phyloP scores from a whole-genome alignment of 2,113 vertebrate genomes.

The Piprites chloris region DNA sequence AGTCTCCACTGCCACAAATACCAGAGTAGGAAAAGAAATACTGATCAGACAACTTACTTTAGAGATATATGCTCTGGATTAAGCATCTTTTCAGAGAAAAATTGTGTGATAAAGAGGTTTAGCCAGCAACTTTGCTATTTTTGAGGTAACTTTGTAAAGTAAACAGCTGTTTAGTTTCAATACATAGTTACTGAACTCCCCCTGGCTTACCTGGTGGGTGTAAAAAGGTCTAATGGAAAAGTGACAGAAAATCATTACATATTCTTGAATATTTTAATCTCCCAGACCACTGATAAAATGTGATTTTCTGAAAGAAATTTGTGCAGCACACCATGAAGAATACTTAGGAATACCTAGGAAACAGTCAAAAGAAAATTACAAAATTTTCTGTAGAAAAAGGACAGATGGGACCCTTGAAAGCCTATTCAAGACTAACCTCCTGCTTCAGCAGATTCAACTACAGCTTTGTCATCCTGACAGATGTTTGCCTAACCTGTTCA shows the following conservation, averaged over 20 bases:
- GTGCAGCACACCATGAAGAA: neutral
- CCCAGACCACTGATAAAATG: neutral
- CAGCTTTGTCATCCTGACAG: neutral
- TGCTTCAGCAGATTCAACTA: neutral
- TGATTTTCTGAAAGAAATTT: neutral
- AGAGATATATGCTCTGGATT: neutral
- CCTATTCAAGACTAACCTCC: neutral
- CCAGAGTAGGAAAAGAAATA: neutral
- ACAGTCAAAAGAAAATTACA: neutral
- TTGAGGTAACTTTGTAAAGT: neutral
- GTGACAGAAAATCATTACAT: neutral
- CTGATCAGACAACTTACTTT: neutral
- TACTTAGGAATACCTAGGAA: neutral
- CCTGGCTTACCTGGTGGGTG: neutral
- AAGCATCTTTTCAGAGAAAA: neutral
- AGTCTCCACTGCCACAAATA: neutral
- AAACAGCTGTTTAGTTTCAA: neutral
- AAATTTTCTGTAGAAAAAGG: neutral
- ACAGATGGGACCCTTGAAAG: neutral
- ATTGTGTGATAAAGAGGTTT: neutral
- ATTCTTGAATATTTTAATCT: neutral
- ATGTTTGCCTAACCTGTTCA: neutral
- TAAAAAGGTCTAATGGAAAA: neutral
- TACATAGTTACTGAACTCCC: neutral
- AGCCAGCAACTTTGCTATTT: neutral